A percentile compares a stretch with the other conserved stretches of the same genome.
These are phyloP conservation scores for Pantala flavescens DNA, from an alignment of 1,140 invertebrate genomes.

Conservation along the genomic window DNA sequence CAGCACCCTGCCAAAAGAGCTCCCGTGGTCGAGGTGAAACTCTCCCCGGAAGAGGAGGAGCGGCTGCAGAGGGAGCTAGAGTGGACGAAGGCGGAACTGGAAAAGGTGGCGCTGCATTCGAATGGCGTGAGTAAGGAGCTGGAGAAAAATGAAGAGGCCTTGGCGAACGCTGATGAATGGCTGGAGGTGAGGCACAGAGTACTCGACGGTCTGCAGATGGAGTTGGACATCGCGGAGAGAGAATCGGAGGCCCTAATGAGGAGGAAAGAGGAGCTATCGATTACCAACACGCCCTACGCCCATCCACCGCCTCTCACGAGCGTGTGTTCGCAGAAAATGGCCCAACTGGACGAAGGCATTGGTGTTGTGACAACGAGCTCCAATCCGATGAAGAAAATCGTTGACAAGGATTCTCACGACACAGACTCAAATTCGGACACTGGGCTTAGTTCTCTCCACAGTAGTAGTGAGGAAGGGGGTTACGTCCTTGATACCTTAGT, in stretches of 20 bases:
- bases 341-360: not conserved
- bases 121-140: slow-evolving; percentile 41
- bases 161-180: slow-evolving; percentile 50
- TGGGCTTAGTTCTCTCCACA: slow-evolving; percentile 43
- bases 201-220: slow-evolving; percentile 49
- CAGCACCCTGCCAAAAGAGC: slow-evolving; percentile 41
- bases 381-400: not conserved
- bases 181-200: slow-evolving; percentile 49
- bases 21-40: slow-evolving; percentile 32
- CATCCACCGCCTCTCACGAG: not conserved
- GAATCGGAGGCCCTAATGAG: slow-evolving; percentile 29
- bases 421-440: slow-evolving; percentile 46
- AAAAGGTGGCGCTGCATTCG: slow-evolving; percentile 20
- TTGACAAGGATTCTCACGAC: slow-evolving; percentile 32
- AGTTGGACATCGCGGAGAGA: slow-evolving; percentile 50
- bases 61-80: slow-evolving; percentile 30
- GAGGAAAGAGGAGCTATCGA: not conserved
- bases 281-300: not conserved
- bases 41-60: slow-evolving; percentile 19
- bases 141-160: slow-evolving; percentile 46
- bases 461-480: slow-evolving; percentile 37
- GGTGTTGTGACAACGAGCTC: not conserved
- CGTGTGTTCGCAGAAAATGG: not conserved
- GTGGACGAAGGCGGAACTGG: slow-evolving; percentile 34
- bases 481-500: slow-evolving; percentile 41